These are phyloP conservation scores for Falco berigora DNA, from an alignment of 2,797 vertebrate genomes.

Conservation along the genomic window DNA sequence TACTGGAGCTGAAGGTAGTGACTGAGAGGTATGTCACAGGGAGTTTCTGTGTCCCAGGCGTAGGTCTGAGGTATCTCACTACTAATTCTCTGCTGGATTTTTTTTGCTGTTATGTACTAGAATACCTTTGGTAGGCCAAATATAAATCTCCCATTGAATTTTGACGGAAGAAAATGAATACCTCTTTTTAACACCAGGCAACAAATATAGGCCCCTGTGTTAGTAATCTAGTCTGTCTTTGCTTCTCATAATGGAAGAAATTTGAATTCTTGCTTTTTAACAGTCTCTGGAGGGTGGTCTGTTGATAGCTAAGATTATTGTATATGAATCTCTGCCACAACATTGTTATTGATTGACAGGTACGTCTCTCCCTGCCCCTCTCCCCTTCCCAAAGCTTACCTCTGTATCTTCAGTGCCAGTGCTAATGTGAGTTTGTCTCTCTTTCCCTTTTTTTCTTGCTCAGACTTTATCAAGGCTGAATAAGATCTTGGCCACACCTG, in stretches of 20 bases:
- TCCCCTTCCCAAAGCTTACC: neutral
- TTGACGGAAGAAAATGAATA: neutral
- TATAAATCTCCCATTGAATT: neutral
- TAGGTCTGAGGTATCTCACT: neutral
- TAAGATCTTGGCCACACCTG: neutral
- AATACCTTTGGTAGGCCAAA: neutral
- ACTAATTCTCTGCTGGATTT: neutral
- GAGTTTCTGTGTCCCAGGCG: neutral
- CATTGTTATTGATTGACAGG: neutral
- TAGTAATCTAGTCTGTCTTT: neutral
- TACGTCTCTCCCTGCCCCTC: neutral
- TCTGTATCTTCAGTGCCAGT: neutral
- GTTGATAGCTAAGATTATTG: neutral
- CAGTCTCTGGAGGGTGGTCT: neutral
- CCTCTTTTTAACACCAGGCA: neutral
- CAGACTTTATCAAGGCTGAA: neutral
- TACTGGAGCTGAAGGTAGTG: neutral
- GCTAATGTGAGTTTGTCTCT: neutral
- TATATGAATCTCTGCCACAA: neutral
- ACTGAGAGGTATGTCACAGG: neutral
- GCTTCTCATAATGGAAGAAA: neutral
- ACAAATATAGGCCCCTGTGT: neutral
- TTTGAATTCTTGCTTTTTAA: neutral
- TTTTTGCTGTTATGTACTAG: neutral
- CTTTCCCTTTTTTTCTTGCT: neutral